Percentiles rank a stretch among this genome's conserved stretches.
phyloP scores from a whole-genome alignment of 1,140 invertebrate species.

The Tetraneura akinire region DNA sequence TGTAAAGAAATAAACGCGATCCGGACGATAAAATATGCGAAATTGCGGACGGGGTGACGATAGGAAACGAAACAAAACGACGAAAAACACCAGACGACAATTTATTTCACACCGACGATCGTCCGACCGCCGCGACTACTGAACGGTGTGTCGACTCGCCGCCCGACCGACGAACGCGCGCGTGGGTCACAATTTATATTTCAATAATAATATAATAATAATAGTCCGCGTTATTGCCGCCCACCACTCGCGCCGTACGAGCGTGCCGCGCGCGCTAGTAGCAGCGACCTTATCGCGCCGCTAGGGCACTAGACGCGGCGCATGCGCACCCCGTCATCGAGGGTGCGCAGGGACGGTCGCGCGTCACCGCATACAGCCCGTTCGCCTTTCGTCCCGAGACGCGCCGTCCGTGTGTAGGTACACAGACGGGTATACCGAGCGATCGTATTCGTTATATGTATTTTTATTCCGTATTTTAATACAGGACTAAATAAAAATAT shows the following conservation, averaged over 20 bases:
- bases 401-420: not conserved
- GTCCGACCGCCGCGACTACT: conserved; percentile 5
- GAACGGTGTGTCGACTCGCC: not conserved
- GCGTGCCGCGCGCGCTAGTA: not conserved
- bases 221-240: not conserved
- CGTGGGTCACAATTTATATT: no score
- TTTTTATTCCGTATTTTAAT: no score
- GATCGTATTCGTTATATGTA: no score
- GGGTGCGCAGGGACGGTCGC: conserved; percentile 9
- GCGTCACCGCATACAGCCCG: not conserved
- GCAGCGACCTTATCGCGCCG: no score
- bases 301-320: not conserved
- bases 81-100: not conserved
- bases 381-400: not conserved
- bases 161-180: no score
- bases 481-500: no score
- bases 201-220: no score
- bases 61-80: no score
- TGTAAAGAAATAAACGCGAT: no score
- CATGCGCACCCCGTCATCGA: not conserved
- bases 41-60: no score
- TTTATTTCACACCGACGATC: not conserved
- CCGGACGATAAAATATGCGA: no score
- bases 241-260: not conserved
- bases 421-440: no score